Conservation (phyloP, 2,888 invertebrate species). For the Ashinkailepas kermadecensis region DNA sequence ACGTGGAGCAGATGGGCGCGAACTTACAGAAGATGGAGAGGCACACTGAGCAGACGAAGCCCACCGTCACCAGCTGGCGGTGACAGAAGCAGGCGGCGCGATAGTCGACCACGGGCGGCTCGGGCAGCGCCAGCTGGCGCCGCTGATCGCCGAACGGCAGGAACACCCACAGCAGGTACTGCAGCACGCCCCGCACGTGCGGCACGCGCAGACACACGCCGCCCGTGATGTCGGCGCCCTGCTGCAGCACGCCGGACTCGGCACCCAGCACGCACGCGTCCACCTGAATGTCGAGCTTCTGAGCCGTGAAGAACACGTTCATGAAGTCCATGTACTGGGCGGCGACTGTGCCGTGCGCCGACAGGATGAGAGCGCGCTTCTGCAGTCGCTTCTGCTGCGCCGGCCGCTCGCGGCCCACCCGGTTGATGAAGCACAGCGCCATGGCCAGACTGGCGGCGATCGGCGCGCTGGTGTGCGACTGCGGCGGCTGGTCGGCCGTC, state of each 20-base stretch:
- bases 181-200: conserved; percentile 42
- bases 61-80: conserved; percentile 85
- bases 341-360: conserved; percentile 82
- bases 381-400: conserved; percentile 50
- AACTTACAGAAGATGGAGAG: conserved; percentile 95
- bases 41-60: conserved; percentile 96
- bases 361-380: conserved; percentile 72
- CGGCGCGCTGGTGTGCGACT: no score
- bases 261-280: conserved; percentile 90
- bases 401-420: conserved; percentile 44
- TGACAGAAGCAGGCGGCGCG: conserved; percentile 98
- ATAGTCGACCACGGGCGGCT: conserved; percentile 86
- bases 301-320: conserved; percentile 96
- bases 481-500: neutral
- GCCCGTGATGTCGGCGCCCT: conserved; percentile 92
- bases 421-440: conserved; percentile 79
- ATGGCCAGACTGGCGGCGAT: conserved; percentile 59
- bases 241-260: conserved; percentile 82
- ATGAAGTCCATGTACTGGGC: conserved; percentile 97
- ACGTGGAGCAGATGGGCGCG: conserved; percentile 94
- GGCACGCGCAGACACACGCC: conserved; percentile 47
- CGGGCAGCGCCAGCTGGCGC: conserved; percentile 74
- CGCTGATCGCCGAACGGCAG: conserved; percentile 61
- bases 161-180: conserved; percentile 65
- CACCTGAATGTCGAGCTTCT: conserved; percentile 62